phyloP scores from a whole-genome alignment of 1,140 invertebrate species.

The Drosophila lini region DNA sequence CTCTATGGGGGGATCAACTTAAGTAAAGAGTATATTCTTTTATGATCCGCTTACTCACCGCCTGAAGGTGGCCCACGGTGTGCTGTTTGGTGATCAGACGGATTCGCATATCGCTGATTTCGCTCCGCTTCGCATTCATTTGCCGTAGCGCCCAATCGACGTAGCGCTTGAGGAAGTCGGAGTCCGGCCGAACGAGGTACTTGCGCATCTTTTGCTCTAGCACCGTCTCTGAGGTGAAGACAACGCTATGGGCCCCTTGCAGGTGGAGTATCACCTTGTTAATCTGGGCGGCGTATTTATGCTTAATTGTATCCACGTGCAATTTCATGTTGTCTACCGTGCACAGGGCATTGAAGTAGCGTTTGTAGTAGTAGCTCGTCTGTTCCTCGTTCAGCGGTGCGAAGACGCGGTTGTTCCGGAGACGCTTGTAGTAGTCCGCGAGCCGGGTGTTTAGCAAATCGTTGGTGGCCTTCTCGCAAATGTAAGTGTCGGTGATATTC shows the following conservation, averaged over 20 bases:
- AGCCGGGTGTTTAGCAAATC: slow-evolving; percentile 28
- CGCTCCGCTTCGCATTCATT: slow-evolving; percentile 47
- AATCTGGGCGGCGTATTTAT: slow-evolving; percentile 1
- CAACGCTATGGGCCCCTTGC: slow-evolving; percentile 3
- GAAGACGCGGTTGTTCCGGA: slow-evolving; percentile 19
- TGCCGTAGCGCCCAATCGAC: slow-evolving; percentile 19
- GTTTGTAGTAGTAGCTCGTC: neutral
- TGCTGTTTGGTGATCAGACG: slow-evolving; percentile 56
- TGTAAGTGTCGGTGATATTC: fast-evolving
- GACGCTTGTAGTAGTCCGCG: slow-evolving; percentile 40
- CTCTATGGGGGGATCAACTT: slow-evolving; percentile 16
- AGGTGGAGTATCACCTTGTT: slow-evolving; percentile 34
- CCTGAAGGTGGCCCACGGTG: slow-evolving; percentile 27
- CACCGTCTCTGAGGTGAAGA: slow-evolving; percentile 12
- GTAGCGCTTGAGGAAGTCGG: slow-evolving; percentile 6
- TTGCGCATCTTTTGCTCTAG: slow-evolving; percentile 4
- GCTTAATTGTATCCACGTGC: neutral
- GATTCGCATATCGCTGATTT: slow-evolving; percentile 59
- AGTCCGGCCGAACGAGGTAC: slow-evolving; percentile 3
- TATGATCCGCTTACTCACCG: slow-evolving; percentile 21
- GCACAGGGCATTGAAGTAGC: slow-evolving; percentile 14
- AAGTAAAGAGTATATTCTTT: too few relatives aligned
- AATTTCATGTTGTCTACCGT: slow-evolving; percentile 9
- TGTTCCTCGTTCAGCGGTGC: fast-evolving
- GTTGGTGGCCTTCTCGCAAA: slow-evolving; percentile 5